A percentile compares a stretch with the other conserved stretches of the same genome.
Evolutionary conservation across 2,797 vertebrate genomes (phyloP).

Genomic region (Perdix hodgsoniae): DNA sequence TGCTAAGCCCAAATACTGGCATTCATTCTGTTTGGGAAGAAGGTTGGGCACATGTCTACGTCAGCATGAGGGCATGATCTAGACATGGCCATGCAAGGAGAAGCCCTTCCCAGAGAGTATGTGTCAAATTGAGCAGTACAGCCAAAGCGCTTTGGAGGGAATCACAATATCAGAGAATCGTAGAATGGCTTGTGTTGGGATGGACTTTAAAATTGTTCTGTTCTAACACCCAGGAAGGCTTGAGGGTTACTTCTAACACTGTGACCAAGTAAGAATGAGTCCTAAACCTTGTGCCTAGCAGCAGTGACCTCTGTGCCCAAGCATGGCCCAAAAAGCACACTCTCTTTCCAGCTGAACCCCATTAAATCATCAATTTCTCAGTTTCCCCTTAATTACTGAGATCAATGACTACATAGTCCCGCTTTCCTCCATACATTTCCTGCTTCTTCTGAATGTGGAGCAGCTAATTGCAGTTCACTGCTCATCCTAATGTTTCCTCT

Average conservation of each 20-base stretch:
- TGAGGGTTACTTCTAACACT: neutral
- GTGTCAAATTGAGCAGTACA: neutral
- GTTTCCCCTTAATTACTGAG: constrained; percentile 60
- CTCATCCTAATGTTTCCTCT: constrained; percentile 62
- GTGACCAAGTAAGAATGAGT: neutral
- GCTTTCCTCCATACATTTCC: constrained; percentile 56
- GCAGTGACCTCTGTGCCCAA: neutral
- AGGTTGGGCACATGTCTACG: neutral
- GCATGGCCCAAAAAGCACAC: neutral
- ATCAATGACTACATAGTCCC: constrained; percentile 62
- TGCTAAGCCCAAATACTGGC: neutral
- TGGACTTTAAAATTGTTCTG: too few relatives aligned
- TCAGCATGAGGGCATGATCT: neutral
- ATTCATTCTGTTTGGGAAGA: neutral
- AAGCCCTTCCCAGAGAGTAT: neutral
- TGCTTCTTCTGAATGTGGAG: constrained; percentile 56
- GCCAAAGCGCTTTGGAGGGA: neutral
- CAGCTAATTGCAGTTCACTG: constrained; percentile 59
- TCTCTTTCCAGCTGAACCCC: neutral
- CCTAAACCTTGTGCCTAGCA: neutral
- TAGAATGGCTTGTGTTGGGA: too few relatives aligned
- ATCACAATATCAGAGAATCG: too few relatives aligned
- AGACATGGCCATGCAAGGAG: neutral
- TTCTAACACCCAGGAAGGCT: neutral
- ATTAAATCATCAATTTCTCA: constrained; percentile 59